These are phyloP conservation scores for Phalacrocorax brasilianus DNA, from an alignment of 2,113 vertebrate species.

Conservation along the genomic window DNA sequence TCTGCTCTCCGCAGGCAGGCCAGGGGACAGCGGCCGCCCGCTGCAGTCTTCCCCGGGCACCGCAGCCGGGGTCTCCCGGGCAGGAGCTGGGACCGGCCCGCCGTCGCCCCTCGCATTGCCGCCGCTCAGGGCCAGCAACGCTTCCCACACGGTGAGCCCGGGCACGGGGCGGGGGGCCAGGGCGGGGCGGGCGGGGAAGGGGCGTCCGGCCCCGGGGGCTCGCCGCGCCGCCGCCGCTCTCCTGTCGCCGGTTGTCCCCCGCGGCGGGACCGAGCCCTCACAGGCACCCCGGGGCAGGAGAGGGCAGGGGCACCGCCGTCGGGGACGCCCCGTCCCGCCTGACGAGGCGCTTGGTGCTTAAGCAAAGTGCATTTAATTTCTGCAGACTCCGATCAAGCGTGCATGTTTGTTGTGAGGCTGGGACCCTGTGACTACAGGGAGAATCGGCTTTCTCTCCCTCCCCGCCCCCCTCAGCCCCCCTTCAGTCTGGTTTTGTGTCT, in stretches of 20 bases:
- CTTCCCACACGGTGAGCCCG: constrained; percentile 74
- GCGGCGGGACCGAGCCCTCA: background rate
- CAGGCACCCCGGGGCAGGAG: background rate
- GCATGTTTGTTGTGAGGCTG: background rate
- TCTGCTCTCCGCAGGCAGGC: constrained; percentile 61
- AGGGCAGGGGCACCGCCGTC: background rate
- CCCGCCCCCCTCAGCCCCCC: background rate
- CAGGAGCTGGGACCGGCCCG: constrained; percentile 79
- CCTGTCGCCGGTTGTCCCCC: no score
- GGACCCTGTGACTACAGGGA: background rate
- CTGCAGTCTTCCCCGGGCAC: constrained; percentile 75
- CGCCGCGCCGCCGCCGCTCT: no score
- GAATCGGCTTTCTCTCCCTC: background rate
- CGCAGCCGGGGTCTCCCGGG: constrained; percentile 74
- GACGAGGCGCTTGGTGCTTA: background rate
- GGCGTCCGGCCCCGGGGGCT: no score
- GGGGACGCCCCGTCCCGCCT: background rate
- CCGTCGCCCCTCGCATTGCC: constrained; percentile 82
- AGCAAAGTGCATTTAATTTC: background rate
- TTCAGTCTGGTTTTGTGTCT: background rate
- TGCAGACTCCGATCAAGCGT: background rate
- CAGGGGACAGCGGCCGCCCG: constrained; percentile 77
- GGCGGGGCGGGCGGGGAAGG: no score
- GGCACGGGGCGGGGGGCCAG: background rate
- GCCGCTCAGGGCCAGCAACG: constrained; percentile 83